phyloP scores from a whole-genome alignment of 1,140 invertebrate genomes.

The Vollenhovia emeryi region DNA sequence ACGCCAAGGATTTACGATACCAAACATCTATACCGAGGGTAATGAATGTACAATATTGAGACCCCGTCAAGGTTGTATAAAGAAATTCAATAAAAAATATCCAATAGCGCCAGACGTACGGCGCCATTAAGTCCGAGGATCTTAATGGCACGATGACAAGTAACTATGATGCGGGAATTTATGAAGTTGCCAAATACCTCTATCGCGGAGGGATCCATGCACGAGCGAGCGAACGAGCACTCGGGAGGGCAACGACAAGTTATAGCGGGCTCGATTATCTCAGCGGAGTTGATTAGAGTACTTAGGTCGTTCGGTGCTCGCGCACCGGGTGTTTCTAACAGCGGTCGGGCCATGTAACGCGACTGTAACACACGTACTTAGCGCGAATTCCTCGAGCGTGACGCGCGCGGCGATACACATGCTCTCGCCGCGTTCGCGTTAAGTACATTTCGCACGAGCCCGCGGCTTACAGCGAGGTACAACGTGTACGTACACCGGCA shows the following conservation, averaged over 20 bases:
- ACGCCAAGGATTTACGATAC: constrained; percentile 17
- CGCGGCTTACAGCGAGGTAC: constrained; percentile 5
- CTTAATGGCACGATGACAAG: neutral
- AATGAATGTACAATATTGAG: neutral
- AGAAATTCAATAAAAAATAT: neutral
- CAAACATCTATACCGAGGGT: neutral
- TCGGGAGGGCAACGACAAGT: constrained; percentile 57
- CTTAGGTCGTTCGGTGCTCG: constrained; percentile 20
- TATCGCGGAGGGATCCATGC: no score
- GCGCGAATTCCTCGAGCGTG: constrained; percentile 64
- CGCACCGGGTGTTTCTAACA: constrained; percentile 40
- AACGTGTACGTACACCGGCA: neutral
- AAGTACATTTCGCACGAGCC: constrained; percentile 28
- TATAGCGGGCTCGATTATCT: no score
- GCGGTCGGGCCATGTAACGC: constrained; percentile 53
- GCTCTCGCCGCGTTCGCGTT: neutral
- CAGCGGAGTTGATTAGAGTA: constrained; percentile 62
- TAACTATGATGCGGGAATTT: neutral
- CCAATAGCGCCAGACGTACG: neutral
- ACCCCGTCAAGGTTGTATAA: neutral
- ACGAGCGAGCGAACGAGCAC: neutral
- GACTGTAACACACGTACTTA: constrained; percentile 55
- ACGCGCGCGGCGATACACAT: constrained; percentile 39
- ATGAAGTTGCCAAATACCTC: neutral
- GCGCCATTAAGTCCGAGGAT: neutral